Percentiles rank a stretch among this genome's conserved stretches.
These are phyloP conservation scores for Takifugu ocellatus DNA, from an alignment of 2,797 vertebrate genomes.

Conservation along the genomic window DNA sequence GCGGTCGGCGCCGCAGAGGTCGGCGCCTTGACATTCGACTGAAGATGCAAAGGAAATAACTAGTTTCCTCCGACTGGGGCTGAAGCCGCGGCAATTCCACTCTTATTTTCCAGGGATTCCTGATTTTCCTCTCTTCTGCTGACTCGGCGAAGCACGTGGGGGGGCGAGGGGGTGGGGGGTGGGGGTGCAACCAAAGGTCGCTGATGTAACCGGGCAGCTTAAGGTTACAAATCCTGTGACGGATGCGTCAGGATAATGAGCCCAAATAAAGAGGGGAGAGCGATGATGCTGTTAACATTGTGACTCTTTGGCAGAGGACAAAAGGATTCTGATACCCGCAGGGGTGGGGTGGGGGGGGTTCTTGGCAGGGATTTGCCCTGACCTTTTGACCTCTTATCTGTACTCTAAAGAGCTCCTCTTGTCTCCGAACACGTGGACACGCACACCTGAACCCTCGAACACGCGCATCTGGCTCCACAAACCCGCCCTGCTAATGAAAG, in stretches of 20 bases:
- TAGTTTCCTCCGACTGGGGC: no score
- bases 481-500: constrained; percentile 19
- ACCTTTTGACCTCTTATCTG: constrained; percentile 26
- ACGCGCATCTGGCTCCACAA: constrained; percentile 8
- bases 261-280: constrained; percentile 23
- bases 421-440: constrained; percentile 12
- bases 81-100: no score
- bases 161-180: not conserved
- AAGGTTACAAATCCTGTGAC: constrained; percentile 39
- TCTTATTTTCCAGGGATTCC: constrained; percentile 7
- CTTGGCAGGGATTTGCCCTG: constrained; percentile 22
- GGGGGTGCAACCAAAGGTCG: constrained; percentile 7
- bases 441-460: constrained; percentile 8
- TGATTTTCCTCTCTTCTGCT: constrained; percentile 5
- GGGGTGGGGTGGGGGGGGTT: constrained; percentile 6
- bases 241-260: constrained; percentile 43
- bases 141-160: not conserved
- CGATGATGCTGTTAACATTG: constrained; percentile 10
- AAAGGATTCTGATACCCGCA: constrained; percentile 25
- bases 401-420: constrained; percentile 4
- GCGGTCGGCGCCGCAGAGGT: no score
- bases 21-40: no score
- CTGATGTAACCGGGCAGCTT: constrained; percentile 39
- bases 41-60: no score
- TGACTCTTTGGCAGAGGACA: constrained; percentile 44